A percentile compares a stretch with the other conserved stretches of the same genome.
These are phyloP conservation scores for Hybognathus amarus DNA, from an alignment of 2,797 vertebrate species.

Conservation along the genomic window DNA sequence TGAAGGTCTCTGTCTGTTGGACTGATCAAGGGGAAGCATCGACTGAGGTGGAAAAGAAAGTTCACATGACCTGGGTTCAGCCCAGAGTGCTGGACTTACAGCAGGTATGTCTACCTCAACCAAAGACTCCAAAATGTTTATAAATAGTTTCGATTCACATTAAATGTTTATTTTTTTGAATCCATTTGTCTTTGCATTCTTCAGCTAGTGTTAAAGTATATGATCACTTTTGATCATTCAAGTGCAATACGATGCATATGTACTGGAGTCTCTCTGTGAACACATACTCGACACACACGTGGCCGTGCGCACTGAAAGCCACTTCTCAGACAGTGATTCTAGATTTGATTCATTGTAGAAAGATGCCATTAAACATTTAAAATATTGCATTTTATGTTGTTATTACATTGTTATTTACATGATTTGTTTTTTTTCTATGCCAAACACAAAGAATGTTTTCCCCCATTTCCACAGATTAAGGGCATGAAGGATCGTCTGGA, in stretches of 20 bases:
- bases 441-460: neutral
- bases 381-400: neutral
- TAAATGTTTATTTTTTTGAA: too few relatives aligned
- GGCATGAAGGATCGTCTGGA: slow-evolving; percentile 98
- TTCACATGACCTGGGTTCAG: slow-evolving; percentile 99
- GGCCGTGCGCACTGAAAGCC: neutral
- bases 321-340: neutral
- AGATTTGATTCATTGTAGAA: too few relatives aligned
- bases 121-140: neutral
- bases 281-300: neutral
- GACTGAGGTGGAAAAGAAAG: slow-evolving; percentile 95
- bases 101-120: slow-evolving; percentile 78
- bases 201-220: too few relatives aligned
- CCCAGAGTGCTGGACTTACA: slow-evolving; percentile 92
- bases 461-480: slow-evolving; percentile 84
- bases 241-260: too few relatives aligned
- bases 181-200: too few relatives aligned
- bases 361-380: neutral
- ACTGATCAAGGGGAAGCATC: slow-evolving; percentile 93
- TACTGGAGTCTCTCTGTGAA: too few relatives aligned
- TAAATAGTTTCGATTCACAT: too few relatives aligned
- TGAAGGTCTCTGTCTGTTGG: slow-evolving; percentile 97
- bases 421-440: neutral
- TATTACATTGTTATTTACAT: neutral
- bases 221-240: too few relatives aligned